These are phyloP conservation scores for Hipparchia sbordonii DNA, from an alignment of 2,888 invertebrate species.

Conservation along the genomic window DNA sequence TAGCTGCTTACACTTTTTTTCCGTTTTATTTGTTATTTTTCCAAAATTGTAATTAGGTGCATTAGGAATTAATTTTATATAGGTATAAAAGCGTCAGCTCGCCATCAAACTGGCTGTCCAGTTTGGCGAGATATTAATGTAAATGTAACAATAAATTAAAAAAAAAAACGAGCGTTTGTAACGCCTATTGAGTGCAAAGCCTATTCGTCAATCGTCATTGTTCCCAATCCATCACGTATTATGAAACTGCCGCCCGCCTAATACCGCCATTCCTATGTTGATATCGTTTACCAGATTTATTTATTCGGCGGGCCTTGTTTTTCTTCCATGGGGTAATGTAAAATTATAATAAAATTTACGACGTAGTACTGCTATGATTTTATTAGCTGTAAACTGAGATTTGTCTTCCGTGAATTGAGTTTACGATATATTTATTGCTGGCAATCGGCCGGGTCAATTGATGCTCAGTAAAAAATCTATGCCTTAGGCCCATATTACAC, in stretches of 20 bases:
- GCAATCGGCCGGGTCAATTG: constrained; percentile 3
- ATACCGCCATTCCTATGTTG: constrained; percentile 40
- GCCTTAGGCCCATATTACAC: no score
- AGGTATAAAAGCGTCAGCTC: no score
- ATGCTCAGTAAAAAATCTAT: neutral
- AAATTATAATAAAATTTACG: constrained; percentile 25
- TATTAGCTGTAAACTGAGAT: constrained; percentile 20
- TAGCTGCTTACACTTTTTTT: no score
- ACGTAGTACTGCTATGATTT: constrained; percentile 21
- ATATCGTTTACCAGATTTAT: constrained; percentile 41
- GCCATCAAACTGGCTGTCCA: no score
- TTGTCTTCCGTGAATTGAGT: constrained; percentile 2
- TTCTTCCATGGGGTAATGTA: constrained; percentile 19
- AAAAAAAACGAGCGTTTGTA: neutral
- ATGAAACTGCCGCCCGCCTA: constrained; percentile 33
- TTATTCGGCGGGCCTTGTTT: constrained; percentile 39
- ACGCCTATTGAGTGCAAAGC: neutral
- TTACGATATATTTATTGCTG: neutral
- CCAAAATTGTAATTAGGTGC: no score
- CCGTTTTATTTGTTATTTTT: no score
- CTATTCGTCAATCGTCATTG: constrained; percentile 8
- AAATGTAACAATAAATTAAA: no score
- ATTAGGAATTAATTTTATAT: no score
- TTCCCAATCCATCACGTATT: constrained; percentile 19
- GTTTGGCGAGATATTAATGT: no score